Percentiles rank a stretch among this genome's conserved stretches.
Evolutionary conservation across 1,140 invertebrate species (phyloP).

Genomic region (Drosophila sechellia): DNA sequence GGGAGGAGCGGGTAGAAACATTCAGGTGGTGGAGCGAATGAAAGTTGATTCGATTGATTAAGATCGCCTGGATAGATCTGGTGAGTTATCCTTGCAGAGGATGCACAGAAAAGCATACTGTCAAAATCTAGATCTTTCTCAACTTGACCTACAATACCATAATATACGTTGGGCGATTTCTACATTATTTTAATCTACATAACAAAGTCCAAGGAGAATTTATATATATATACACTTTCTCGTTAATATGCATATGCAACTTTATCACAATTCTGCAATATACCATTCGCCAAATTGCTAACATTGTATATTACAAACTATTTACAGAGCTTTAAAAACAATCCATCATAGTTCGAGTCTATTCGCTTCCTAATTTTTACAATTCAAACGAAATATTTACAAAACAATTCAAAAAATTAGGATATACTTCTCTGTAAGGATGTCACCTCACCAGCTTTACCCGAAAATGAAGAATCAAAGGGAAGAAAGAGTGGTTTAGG

Average conservation of each 20-base stretch:
- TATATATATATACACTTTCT: too few species aligned
- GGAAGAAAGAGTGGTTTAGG: too few species aligned
- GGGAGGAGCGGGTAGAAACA: slow-evolving; percentile 5
- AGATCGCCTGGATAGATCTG: slow-evolving; percentile 5
- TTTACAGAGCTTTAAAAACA: slow-evolving; percentile 9
- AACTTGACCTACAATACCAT: background rate
- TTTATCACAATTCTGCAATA: too few species aligned
- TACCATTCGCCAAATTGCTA: too few species aligned
- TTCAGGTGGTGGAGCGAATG: slow-evolving; percentile 7
- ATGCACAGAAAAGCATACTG: background rate
- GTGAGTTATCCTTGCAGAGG: slow-evolving; percentile 20
- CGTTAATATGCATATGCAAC: too few species aligned
- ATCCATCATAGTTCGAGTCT: slow-evolving; percentile 17
- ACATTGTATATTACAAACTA: slow-evolving; percentile 1
- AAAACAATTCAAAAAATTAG: slow-evolving; percentile 1
- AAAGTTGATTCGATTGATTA: slow-evolving; percentile 1
- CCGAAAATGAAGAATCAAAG: background rate
- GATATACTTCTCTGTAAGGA: slow-evolving; percentile 7
- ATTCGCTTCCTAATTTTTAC: slow-evolving; percentile 20
- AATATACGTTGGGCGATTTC: too few species aligned
- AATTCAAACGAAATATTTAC: background rate
- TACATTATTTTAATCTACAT: too few species aligned
- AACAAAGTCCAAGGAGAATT: too few species aligned
- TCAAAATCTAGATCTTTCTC: background rate
- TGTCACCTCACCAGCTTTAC: slow-evolving; percentile 19